These are phyloP conservation scores for Echinarachnius parma DNA, from an alignment of 53 echinoderm and acorn worm genomes.

Conservation along the genomic window DNA sequence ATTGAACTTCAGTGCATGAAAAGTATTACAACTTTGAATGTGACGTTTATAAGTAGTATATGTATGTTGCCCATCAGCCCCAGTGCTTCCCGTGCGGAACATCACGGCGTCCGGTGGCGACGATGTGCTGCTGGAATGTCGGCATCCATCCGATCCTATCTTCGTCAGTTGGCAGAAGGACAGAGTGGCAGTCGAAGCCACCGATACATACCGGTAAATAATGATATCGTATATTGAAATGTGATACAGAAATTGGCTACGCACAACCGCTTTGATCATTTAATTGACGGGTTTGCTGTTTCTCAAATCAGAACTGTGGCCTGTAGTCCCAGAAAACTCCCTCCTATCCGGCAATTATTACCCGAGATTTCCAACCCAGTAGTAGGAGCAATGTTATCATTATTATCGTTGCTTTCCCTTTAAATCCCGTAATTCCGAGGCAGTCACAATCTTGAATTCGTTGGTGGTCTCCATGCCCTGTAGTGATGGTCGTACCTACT, in stretches of 20 bases:
- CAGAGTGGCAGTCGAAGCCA: background rate
- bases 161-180: slow-evolving; percentile 30
- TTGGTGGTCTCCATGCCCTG: too few relatives aligned
- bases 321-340: background rate
- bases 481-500: slow-evolving; percentile 64
- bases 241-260: background rate
- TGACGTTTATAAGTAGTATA: too few relatives aligned
- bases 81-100: slow-evolving; percentile 2
- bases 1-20: too few relatives aligned
- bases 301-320: background rate
- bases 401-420: too few relatives aligned
- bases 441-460: too few relatives aligned
- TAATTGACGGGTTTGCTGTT: too few relatives aligned
- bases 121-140: slow-evolving; percentile 17
- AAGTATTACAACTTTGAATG: too few relatives aligned
- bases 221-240: background rate
- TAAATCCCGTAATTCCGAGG: too few relatives aligned
- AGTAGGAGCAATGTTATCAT: too few relatives aligned
- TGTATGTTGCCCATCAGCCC: background rate
- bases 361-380: too few relatives aligned
- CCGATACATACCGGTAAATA: slow-evolving; percentile 26
- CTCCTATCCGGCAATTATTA: too few relatives aligned
- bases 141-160: background rate
- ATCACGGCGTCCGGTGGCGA: slow-evolving; percentile 34
- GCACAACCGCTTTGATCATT: too few relatives aligned